These are phyloP conservation scores for Drosophila niveifrons DNA, from an alignment of 2,888 invertebrate species.

Conservation along the genomic window DNA sequence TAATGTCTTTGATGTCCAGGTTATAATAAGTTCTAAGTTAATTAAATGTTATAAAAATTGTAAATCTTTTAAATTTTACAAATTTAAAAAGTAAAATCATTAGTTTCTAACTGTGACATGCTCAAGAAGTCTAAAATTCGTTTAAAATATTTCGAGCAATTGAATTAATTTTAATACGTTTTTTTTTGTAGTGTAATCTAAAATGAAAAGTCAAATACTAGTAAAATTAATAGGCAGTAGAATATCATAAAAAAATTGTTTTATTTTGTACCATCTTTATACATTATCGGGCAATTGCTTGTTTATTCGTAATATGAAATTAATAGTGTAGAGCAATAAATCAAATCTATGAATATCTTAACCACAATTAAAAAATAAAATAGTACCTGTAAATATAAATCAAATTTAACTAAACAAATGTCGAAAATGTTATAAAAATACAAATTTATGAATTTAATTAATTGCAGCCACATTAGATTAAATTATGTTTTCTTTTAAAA, in stretches of 20 bases:
- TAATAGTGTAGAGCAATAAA: too few relatives aligned
- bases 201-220: slow-evolving; percentile 15
- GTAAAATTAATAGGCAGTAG: not conserved
- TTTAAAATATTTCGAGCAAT: not conserved
- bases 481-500: too few relatives aligned
- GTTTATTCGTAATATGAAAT: too few relatives aligned
- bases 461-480: too few relatives aligned
- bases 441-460: too few relatives aligned
- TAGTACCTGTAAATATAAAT: too few relatives aligned
- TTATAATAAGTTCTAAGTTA: not conserved
- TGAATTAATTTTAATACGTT: not conserved
- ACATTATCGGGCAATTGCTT: too few relatives aligned
- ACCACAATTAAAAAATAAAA: too few relatives aligned
- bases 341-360: too few relatives aligned
- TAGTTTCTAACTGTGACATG: not conserved
- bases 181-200: slow-evolving; percentile 13
- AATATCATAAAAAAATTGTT: not conserved
- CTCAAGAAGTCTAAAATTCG: not conserved
- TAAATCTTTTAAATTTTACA: not conserved
- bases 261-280: not conserved
- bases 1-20: not conserved
- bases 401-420: too few relatives aligned
- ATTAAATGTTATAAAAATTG: not conserved
- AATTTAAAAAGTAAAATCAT: too few relatives aligned
- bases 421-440: too few relatives aligned